Evolutionary conservation across 2,113 vertebrate genomes (phyloP).

Genomic region (Raphicerus campestris): DNA sequence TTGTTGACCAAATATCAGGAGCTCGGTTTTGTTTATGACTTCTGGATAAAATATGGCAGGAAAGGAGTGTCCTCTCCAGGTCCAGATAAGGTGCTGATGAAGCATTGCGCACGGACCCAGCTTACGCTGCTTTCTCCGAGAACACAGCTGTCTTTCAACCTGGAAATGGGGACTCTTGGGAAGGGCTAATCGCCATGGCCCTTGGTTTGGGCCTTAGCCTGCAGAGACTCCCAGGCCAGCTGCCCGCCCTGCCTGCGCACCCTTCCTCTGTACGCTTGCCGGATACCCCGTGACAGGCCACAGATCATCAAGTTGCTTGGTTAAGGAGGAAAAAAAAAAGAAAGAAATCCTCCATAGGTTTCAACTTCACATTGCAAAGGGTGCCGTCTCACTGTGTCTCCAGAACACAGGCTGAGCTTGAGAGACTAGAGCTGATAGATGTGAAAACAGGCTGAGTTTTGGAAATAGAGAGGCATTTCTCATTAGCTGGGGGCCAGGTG

Average conservation of each 20-base stretch:
- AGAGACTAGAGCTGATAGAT: slow-evolving; percentile 59
- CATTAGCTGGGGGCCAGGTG: slow-evolving; percentile 61
- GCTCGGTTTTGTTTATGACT: slow-evolving; percentile 52
- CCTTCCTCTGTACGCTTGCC: not conserved
- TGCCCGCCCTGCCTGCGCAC: not conserved
- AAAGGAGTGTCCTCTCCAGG: slow-evolving; percentile 51
- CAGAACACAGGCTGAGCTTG: not conserved
- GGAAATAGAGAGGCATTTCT: slow-evolving; percentile 58
- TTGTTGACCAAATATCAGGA: slow-evolving; percentile 39
- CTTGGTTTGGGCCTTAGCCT: not conserved
- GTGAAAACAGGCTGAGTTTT: slow-evolving; percentile 53
- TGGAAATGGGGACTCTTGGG: slow-evolving; percentile 52
- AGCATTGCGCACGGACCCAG: accelerated
- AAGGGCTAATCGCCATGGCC: slow-evolving; percentile 37
- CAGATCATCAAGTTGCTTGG: not conserved
- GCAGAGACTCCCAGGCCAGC: not conserved
- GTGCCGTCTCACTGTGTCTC: not conserved
- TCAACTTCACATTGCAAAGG: not conserved
- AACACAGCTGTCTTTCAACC: slow-evolving; percentile 10
- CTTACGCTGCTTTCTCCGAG: slow-evolving; percentile 38
- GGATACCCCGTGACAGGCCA: not conserved
- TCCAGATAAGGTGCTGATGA: not conserved
- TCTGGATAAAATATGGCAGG: slow-evolving; percentile 47
- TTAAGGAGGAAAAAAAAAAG: not conserved
- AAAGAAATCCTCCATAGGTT: not conserved